A percentile compares a stretch with the other conserved stretches of the same genome.
These are phyloP conservation scores for Erebia aethiops DNA, from an alignment of 2,888 invertebrate genomes.

Conservation along the genomic window DNA sequence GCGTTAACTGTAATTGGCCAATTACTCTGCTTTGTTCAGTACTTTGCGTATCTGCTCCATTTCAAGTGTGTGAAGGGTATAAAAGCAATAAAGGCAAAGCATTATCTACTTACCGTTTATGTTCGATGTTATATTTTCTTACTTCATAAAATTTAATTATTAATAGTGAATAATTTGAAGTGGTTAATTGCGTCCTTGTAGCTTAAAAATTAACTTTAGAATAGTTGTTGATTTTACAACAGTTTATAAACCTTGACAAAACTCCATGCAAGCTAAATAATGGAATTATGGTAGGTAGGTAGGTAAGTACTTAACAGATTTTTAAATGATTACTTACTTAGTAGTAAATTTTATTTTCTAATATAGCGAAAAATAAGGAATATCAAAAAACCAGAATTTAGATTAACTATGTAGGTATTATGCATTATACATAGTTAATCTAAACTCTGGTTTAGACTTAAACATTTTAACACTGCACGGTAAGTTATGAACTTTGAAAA, in stretches of 20 bases:
- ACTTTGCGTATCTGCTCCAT: background rate
- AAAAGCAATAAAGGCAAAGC: background rate
- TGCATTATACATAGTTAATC: too few species aligned
- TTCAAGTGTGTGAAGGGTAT: background rate
- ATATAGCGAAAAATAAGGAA: too few species aligned
- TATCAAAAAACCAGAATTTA: too few species aligned
- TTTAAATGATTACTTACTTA: background rate
- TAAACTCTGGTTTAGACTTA: too few species aligned
- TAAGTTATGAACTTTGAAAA: too few species aligned
- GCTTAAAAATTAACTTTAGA: background rate
- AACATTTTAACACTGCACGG: too few species aligned
- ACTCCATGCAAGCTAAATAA: conserved; percentile 2
- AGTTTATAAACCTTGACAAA: conserved; percentile 1
- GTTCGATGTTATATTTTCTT: too few species aligned
- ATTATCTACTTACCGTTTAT: background rate
- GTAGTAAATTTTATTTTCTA: background rate
- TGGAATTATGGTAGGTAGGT: background rate
- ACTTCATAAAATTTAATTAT: too few species aligned
- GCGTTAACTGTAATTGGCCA: background rate
- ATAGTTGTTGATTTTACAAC: background rate
- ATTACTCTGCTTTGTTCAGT: background rate
- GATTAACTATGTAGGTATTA: too few species aligned
- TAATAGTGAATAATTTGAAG: background rate
- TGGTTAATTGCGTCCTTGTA: conserved; percentile 4
- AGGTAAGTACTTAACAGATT: too few species aligned